Base-by-base conservation (phyloP, 2,888 invertebrate genomes). In the Caenorhabditis angaria region DNA sequence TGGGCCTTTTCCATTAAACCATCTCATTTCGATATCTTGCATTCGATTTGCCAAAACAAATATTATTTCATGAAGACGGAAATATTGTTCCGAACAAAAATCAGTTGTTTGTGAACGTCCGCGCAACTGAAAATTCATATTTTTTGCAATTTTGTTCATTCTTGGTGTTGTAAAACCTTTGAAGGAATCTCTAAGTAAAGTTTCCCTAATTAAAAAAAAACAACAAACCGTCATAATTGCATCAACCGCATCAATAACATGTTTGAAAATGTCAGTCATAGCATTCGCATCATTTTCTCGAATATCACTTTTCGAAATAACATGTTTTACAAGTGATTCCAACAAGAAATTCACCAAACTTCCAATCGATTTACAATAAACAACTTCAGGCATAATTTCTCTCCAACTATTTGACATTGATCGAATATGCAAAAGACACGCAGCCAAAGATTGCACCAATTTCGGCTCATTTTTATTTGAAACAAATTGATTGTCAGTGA, bases 1-100 rank as follows among this genome's bases (percentile, higher is more conserved):
- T 20, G 85, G 84, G 4, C 85, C 85, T 54, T 77, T 83, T 18
- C 83, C 84, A 51, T 85, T 82, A 57, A 86, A 85, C 85, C 85
- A 85, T 1, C 86, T 77, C 63, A 85, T 81, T 25, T 76, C 76
- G 53, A 85, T 82, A 20, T 80, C 78, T 83, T 81, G 77, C 53
- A 85, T 76, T 48, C 76, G 70, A 47, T 76, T 82, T 27, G 82
- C 79, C 24, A 85, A 70, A 35, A 82, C 82, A 65, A 85, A 83
- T 27, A 83, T 75, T 47, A 86, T 76, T 64, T 85, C 85, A 58
- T 83, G 80, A 55, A 81, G 56, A 35, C 82, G 74, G 73, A 82
- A 83, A 60, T 85, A 85, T 25, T 77, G 74, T 47, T 68, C 61
- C 10, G 80, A 75, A 61, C 85, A 85, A 47, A 83, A 78, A 18